Evolutionary conservation across 2,888 invertebrate genomes (phyloP).

Genomic region (Acrocyrtus sp.): DNA sequence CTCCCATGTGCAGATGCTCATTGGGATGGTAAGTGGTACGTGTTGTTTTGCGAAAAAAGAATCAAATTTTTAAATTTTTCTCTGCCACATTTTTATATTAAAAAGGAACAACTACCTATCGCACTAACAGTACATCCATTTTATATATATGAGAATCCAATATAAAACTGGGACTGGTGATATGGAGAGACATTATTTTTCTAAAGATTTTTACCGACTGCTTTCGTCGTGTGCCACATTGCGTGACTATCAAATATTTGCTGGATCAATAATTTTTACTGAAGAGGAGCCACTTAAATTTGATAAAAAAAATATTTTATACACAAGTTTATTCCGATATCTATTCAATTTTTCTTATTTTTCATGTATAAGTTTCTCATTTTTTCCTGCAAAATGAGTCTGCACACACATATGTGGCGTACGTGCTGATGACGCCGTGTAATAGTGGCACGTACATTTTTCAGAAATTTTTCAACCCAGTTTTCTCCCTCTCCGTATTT

Average conservation of each 20-base stretch:
- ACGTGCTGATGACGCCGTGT: conserved; percentile 1
- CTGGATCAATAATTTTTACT: conserved; percentile 40
- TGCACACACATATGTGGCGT: not conserved
- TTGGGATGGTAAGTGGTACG: not conserved
- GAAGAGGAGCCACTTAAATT: conserved; percentile 13
- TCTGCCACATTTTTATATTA: conserved; percentile 30
- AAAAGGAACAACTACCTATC: too few relatives aligned
- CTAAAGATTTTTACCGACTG: conserved; percentile 36
- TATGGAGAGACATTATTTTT: conserved; percentile 41
- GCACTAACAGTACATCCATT: not conserved
- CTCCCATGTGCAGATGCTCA: conserved; percentile 37
- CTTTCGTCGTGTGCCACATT: conserved; percentile 41
- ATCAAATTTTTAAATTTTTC: conserved; percentile 37
- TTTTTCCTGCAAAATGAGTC: not conserved
- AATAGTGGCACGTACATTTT: too few relatives aligned
- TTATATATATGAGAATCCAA: conserved; percentile 7
- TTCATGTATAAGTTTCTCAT: not conserved
- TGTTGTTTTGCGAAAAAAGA: conserved; percentile 19
- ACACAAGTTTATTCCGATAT: not conserved
- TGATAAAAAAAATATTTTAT: not conserved
- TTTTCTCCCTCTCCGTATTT: too few relatives aligned
- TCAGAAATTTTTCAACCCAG: conserved; percentile 18
- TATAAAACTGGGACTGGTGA: conserved; percentile 15
- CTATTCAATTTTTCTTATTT: not conserved
- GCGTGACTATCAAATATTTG: conserved; percentile 46